A percentile compares a stretch with the other conserved stretches of the same genome.
These are phyloP conservation scores for Mesorhabditis spiculigera DNA, from an alignment of 2,888 invertebrate genomes.

Conservation along the genomic window DNA sequence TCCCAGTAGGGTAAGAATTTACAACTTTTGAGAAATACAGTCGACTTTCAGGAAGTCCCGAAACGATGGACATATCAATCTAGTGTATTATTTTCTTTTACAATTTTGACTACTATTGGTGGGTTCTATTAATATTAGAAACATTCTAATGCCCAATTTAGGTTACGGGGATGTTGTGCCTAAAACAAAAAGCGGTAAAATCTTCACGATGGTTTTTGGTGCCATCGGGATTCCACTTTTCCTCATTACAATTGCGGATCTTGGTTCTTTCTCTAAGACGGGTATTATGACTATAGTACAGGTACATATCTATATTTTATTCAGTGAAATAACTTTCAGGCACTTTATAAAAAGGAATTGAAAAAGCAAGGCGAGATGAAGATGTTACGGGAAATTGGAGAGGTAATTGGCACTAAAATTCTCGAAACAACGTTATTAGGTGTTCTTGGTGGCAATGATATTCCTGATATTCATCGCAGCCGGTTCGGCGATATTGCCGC, in stretches of 20 bases:
- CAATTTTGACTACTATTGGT: slow-evolving; percentile 55
- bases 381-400: slow-evolving; percentile 46
- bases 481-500: slow-evolving; percentile 51
- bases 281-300: slow-evolving; percentile 15
- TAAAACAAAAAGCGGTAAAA: slow-evolving; percentile 44
- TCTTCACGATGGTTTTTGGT: slow-evolving; percentile 54
- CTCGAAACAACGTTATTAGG: slow-evolving; percentile 23
- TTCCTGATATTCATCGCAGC: slow-evolving; percentile 50
- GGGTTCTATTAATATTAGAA: slow-evolving; percentile 7
- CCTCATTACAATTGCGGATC: slow-evolving; percentile 53
- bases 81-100: slow-evolving; percentile 52
- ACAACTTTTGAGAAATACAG: too few relatives aligned
- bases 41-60: slow-evolving; percentile 27
- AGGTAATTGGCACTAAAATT: slow-evolving; percentile 28
- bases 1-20: slow-evolving; percentile 18
- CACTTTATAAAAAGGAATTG: slow-evolving; percentile 45
- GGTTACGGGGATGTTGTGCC: slow-evolving; percentile 56
- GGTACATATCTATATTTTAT: slow-evolving; percentile 17
- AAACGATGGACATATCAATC: slow-evolving; percentile 52
- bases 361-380: slow-evolving; percentile 52
- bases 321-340: slow-evolving; percentile 44
- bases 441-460: slow-evolving; percentile 45
- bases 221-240: slow-evolving; percentile 55
- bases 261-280: slow-evolving; percentile 43
- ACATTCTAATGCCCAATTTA: slow-evolving; percentile 11